These are phyloP conservation scores for Ceraclea dissimilis DNA, from an alignment of 2,888 invertebrate genomes.

Conservation along the genomic window DNA sequence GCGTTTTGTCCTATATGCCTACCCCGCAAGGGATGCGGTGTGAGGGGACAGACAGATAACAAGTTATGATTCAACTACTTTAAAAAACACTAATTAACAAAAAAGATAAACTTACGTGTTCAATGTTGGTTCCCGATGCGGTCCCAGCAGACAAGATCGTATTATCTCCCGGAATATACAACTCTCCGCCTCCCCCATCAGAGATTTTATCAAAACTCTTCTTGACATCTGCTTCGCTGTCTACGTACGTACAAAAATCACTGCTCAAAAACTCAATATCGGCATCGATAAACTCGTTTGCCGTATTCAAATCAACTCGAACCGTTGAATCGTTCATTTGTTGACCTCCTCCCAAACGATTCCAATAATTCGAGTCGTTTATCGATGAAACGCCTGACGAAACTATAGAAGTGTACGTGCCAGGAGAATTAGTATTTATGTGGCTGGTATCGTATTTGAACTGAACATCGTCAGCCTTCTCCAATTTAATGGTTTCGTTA, in stretches of 20 bases:
- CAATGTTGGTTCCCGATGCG: not conserved
- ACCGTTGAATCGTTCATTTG: constrained; percentile 13
- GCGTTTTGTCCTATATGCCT: no score
- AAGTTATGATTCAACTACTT: no score
- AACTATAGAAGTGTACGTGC: constrained; percentile 21
- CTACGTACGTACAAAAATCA: constrained; percentile 42
- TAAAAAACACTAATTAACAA: no score
- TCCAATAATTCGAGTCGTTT: constrained; percentile 21
- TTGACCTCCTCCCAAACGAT: constrained; percentile 15
- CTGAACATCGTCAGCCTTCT: constrained; percentile 3
- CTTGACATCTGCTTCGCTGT: constrained; percentile 46
- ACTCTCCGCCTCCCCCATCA: constrained; percentile 27
- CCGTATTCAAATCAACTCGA: constrained; percentile 22
- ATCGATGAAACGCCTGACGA: constrained; percentile 21
- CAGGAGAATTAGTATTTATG: constrained; percentile 6
- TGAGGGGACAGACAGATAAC: no score
- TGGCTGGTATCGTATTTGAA: constrained; percentile 5
- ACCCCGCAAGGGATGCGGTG: no score
- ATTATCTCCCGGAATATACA: constrained; percentile 10
- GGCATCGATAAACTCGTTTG: constrained; percentile 42
- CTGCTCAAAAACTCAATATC: constrained; percentile 47
- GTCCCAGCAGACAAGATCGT: not conserved
- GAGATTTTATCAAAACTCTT: constrained; percentile 48
- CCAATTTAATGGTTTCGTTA: constrained; percentile 8
- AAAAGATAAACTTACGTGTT: not conserved